Conservation (phyloP, 2,797 vertebrate genomes). For the Acanthurus tractus region DNA sequence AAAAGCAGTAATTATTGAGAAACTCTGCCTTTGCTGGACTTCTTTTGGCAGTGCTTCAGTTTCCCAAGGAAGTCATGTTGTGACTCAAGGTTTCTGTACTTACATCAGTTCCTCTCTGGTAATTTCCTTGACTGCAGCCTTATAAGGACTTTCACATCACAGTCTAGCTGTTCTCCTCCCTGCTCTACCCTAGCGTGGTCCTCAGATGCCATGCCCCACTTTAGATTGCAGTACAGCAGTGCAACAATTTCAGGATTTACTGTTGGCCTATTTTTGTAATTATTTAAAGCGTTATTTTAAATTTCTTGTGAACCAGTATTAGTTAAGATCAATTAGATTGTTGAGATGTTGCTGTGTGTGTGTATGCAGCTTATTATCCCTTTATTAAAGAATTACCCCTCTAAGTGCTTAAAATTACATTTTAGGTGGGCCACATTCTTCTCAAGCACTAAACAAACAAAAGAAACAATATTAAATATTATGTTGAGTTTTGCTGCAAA, state of each 20-base stretch:
- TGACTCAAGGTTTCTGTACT: conserved; percentile 95
- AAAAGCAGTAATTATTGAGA: conserved; percentile 55
- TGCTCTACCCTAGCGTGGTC: conserved; percentile 61
- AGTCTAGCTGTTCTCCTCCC: conserved; percentile 69
- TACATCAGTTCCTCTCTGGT: conserved; percentile 92
- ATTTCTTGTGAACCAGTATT: not conserved
- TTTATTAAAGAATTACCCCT: conserved; percentile 6
- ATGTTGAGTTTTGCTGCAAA: conserved; percentile 5
- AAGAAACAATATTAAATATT: not conserved
- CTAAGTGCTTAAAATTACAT: not conserved
- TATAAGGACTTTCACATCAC: conserved; percentile 90
- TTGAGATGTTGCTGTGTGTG: not conserved
- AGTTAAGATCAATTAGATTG: conserved; percentile 4
- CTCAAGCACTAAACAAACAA: conserved; percentile 12
- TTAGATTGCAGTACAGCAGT: conserved; percentile 50
- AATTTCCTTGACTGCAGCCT: conserved; percentile 91
- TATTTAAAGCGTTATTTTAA: conserved; percentile 4
- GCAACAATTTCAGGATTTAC: conserved; percentile 18
- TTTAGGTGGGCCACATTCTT: not conserved
- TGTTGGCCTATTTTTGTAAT: conserved; percentile 2
- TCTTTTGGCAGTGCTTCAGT: conserved; percentile 81
- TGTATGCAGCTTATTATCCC: conserved; percentile 3
- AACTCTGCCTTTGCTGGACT: conserved; percentile 49
- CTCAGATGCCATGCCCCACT: conserved; percentile 64
- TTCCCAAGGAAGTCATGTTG: conserved; percentile 87